Evolutionary conservation across 1,140 invertebrate species (phyloP).

Genomic region (Doryteuthis pealeii): DNA sequence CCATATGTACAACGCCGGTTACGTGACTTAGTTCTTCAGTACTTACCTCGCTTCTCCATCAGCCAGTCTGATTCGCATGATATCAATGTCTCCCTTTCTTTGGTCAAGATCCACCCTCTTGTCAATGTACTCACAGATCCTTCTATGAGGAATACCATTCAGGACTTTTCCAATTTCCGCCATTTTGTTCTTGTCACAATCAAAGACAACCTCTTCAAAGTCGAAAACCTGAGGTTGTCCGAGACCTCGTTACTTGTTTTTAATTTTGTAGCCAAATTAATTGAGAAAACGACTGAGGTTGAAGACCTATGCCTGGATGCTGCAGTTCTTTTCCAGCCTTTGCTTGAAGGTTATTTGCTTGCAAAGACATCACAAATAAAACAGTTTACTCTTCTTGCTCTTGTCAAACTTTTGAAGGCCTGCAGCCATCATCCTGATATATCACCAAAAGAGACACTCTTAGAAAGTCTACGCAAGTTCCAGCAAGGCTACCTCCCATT

Average conservation of each 20-base stretch:
- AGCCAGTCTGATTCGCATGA: background rate
- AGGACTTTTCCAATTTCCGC: background rate
- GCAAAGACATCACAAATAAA: background rate
- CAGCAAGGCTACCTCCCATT: background rate
- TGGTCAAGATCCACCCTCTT: background rate
- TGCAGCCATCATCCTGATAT: background rate
- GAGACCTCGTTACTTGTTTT: background rate
- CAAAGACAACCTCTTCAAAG: background rate
- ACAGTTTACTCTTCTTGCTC: background rate
- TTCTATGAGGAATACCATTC: background rate
- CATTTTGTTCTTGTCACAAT: background rate
- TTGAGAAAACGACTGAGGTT: background rate
- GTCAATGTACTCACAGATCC: background rate
- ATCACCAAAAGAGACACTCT: background rate
- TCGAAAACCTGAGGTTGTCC: background rate
- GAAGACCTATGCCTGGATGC: background rate
- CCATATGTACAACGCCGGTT: slow-evolving; percentile 29
- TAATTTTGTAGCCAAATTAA: background rate
- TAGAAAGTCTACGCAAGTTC: background rate
- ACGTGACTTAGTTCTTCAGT: slow-evolving; percentile 26
- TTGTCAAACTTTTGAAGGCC: background rate
- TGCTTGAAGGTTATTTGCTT: background rate
- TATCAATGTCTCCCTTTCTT: background rate
- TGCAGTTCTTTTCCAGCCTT: background rate
- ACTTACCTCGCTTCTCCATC: slow-evolving; percentile 27